Evolutionary conservation across 2,888 invertebrate genomes (phyloP), one percentile per base, ranked within the genome.

Genomic region (Perithous albicinctus): DNA sequence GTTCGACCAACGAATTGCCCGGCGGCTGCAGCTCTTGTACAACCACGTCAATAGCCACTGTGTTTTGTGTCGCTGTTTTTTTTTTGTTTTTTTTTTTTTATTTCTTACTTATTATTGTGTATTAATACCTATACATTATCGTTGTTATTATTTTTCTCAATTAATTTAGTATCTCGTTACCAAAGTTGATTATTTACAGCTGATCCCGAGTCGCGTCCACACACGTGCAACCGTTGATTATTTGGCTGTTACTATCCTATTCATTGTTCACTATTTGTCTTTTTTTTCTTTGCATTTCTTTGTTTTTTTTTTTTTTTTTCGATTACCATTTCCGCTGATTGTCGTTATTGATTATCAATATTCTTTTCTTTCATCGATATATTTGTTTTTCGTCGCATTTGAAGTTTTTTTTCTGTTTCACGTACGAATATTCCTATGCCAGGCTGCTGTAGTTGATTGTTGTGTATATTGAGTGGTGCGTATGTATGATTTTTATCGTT

Each of bases 21-120:
- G 59, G 85, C 85, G 84, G 85, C 84, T 85, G 85, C 85, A 80
- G 82, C 82, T 80, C 56, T 74, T 83, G 77, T 80, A 77, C 29
- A 61, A 75, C 79, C 74, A 78, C 76, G 78, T 82, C 75, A 51
- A 78, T 82, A 82, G 82, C 75, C 75, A 79, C 70, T 83, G 77
- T 85, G 48, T 64, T 80, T 48, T 80, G 63, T 77, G 70, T 76
- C 48, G 61, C 56, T 80, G 66, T 54, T n/a, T 74, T 61, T 80
- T 20, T 72, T 32, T 64, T 59, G n/a, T 64, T 51, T 69, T 61
- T 61, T 29, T 76, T 23, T 69, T 7, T 43, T n/a, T 26, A 48
- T 77, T n/a, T n/a, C n/a, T n/a, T 63, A 70, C n/a, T 66, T 35
- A 59, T 66, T 54, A 46, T 64, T 69, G 18, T 26, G 10, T 35